Base-by-base conservation (phyloP, 2,888 invertebrate genomes). In the Philonicus albiceps region DNA sequence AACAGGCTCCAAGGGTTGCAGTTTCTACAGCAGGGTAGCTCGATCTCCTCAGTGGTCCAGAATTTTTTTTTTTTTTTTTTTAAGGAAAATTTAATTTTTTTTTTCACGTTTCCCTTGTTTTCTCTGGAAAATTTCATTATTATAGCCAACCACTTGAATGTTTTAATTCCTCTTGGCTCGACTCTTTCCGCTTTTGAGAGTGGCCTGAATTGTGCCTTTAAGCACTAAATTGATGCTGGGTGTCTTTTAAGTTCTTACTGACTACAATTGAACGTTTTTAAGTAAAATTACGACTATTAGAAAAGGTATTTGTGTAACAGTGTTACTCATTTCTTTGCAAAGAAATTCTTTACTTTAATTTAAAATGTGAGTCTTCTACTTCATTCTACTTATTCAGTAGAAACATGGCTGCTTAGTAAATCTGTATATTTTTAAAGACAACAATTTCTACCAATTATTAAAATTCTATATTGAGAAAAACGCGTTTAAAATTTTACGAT, bases 1-100 rank as follows among this genome's bases (percentile, higher is more conserved):
- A 64, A 81, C 72, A 83, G 81, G 40, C 73, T 81, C 49, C 64
- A 83, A 83, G 83, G 83, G 64, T 83, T 83, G 37, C 34, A 64
- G 40, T 13, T 83, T 72, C 22, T 64, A 64, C 64, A 64, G 11
- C 64, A 64, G 22, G 64, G 64, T 64, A 22, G 19, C 13, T 3
- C 40, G 40, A 43, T 13, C 49, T 64, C 19, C 22, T 27, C 64
- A 7, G 19, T 19, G 11, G 64, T 64, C 22, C 22, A 19, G 64
- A 22, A 27, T 4, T 0, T 22, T 27, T 27, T 64, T 31, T 3
- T 31, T 31, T 31, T 31, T 31, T 31, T 31, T 53, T 19, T 37
- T 3, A 3, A 37, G 64, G 64, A 64, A 27, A 11, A 64, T 64
- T 64, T 64, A 11, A 64, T 64, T 64, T 64, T 64, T 64, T 64